Conservation (phyloP, 2,888 invertebrate genomes). For the Galeopsomyia nigrocyanea region DNA sequence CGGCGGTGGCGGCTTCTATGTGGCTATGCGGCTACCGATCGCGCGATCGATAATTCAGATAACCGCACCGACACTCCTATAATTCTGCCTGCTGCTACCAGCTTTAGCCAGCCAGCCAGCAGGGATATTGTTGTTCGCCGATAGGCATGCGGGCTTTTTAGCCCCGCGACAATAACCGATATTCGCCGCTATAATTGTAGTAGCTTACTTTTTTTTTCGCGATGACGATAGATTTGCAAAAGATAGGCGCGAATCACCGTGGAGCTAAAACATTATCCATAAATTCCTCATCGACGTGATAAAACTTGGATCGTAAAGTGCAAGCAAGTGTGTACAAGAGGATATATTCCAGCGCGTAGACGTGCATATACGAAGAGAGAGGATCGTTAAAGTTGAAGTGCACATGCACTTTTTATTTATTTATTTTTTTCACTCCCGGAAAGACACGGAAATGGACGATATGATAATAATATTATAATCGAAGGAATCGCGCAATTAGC, state of each 20-base stretch:
- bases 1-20: not conserved
- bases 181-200: too few relatives aligned
- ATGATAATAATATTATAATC: too few relatives aligned
- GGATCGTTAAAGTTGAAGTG: too few relatives aligned
- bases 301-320: not conserved
- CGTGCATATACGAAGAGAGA: too few relatives aligned
- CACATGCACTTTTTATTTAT: too few relatives aligned
- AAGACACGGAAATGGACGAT: too few relatives aligned
- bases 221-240: too few relatives aligned
- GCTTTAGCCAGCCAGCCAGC: not conserved
- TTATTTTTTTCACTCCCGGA: too few relatives aligned
- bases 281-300: not conserved
- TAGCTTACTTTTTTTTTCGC: not conserved
- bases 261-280: not conserved
- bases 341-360: too few relatives aligned
- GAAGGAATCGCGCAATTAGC: not conserved
- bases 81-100: constrained; percentile 12
- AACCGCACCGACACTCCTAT: constrained; percentile 18
- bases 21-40: constrained; percentile 20
- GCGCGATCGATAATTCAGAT: constrained; percentile 41
- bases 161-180: too few relatives aligned
- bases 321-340: not conserved
- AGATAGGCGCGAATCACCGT: not conserved
- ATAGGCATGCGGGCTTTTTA: too few relatives aligned
- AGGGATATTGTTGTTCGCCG: not conserved